These are phyloP conservation scores for Meda fulgida DNA, from an alignment of 2,797 vertebrate species.

Conservation along the genomic window DNA sequence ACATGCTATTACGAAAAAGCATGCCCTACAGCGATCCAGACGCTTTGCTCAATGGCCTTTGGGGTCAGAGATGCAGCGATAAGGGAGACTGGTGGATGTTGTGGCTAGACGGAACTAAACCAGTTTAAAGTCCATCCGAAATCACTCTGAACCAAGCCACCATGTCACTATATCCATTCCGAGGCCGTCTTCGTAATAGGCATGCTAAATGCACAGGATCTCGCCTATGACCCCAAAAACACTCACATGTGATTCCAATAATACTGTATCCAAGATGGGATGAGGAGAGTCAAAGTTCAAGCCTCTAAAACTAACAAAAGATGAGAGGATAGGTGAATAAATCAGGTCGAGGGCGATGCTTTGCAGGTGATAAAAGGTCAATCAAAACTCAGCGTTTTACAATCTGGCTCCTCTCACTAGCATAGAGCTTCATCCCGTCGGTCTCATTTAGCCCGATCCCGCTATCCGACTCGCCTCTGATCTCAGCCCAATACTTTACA, in stretches of 20 bases:
- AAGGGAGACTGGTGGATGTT: conserved; percentile 53
- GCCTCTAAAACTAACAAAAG: conserved; percentile 66
- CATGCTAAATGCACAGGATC: conserved; percentile 26
- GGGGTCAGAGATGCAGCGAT: conserved; percentile 46
- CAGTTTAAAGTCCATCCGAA: conserved; percentile 60
- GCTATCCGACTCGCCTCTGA: conserved; percentile 54
- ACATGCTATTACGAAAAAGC: conserved; percentile 14
- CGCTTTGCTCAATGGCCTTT: conserved; percentile 19
- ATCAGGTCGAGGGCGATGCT: conserved; percentile 20
- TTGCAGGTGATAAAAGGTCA: conserved; percentile 20
- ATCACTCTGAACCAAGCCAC: conserved; percentile 55
- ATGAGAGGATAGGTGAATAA: conserved; percentile 62
- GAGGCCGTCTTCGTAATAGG: conserved; percentile 3
- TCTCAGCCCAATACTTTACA: conserved; percentile 64
- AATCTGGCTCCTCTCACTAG: conserved; percentile 42
- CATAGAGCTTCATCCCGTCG: conserved; percentile 62
- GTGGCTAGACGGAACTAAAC: conserved; percentile 54
- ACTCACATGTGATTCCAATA: conserved; percentile 61
- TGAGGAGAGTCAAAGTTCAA: conserved; percentile 71
- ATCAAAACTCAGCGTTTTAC: neutral
- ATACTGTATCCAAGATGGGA: conserved; percentile 56
- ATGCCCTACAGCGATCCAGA: neutral
- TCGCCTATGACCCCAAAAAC: conserved; percentile 67
- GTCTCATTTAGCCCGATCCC: conserved; percentile 67
- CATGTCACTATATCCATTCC: conserved; percentile 51